Conservation (phyloP, 2,888 invertebrate genomes). For the Formica aserva region DNA sequence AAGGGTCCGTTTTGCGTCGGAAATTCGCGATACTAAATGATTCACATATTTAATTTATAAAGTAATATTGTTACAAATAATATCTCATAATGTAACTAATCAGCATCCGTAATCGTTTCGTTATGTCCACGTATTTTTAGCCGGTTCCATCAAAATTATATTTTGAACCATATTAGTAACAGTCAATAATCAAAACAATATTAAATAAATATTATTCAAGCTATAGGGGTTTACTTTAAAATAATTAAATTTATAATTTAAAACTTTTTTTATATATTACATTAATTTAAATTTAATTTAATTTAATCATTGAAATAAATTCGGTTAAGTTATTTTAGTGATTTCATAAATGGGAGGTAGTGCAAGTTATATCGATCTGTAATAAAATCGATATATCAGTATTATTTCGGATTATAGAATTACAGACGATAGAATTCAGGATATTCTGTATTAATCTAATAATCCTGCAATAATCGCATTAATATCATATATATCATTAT, state of each 20-base stretch:
- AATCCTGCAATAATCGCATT: conserved; percentile 6
- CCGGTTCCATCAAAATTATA: neutral
- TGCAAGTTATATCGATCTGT: neutral
- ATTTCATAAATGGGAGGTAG: conserved; percentile 2
- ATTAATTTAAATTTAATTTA: conserved; percentile 23
- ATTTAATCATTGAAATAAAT: conserved; percentile 27
- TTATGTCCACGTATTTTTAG: neutral
- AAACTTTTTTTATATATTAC: conserved; percentile 1
- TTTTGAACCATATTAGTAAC: conserved; percentile 1
- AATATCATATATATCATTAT: conserved; percentile 16
- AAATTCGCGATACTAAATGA: neutral
- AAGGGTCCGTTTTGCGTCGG: conserved; percentile 21
- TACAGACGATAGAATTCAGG: neutral
- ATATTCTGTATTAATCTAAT: neutral
- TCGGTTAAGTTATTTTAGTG: neutral
- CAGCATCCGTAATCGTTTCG: neutral
- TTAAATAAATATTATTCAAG: neutral
- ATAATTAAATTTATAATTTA: neutral
- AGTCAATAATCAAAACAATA: conserved; percentile 8
- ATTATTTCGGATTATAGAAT: conserved; percentile 16
- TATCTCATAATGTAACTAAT: neutral
- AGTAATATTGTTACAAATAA: neutral
- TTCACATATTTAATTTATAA: conserved; percentile 9
- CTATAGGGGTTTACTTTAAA: neutral
- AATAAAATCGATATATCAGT: conserved; percentile 4